Evolutionary conservation across 2,888 invertebrate genomes (phyloP).

Genomic region (Monopis laevigella): DNA sequence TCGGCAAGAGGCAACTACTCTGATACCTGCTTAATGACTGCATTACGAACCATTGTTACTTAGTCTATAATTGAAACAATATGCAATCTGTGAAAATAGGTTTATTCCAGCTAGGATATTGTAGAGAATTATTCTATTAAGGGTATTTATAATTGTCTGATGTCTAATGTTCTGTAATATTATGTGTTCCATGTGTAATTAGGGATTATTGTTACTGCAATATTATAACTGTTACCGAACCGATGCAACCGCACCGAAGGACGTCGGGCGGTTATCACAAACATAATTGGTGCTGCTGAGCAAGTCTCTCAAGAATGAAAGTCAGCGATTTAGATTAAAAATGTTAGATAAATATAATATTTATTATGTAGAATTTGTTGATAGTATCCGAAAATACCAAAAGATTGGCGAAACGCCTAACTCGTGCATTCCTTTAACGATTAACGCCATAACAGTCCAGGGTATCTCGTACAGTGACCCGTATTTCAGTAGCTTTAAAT

Average conservation of each 20-base stretch:
- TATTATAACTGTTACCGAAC: constrained; percentile 69
- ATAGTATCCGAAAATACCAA: constrained; percentile 69
- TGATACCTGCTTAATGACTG: constrained; percentile 72
- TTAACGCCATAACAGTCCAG: constrained; percentile 70
- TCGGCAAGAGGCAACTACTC: constrained; percentile 60
- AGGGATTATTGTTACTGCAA: constrained; percentile 67
- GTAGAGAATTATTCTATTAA: constrained; percentile 65
- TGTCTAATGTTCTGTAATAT: constrained; percentile 68
- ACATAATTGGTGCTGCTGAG: constrained; percentile 68
- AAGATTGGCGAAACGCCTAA: constrained; percentile 67
- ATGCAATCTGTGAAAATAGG: constrained; percentile 77
- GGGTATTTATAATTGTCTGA: constrained; percentile 66
- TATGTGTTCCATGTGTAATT: constrained; percentile 73
- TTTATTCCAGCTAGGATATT: constrained; percentile 66
- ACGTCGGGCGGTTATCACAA: constrained; percentile 70
- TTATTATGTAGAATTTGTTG: constrained; percentile 67
- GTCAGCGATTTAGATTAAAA: constrained; percentile 66
- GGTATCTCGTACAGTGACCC: constrained; percentile 70
- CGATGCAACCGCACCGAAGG: constrained; percentile 69
- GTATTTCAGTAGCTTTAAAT: constrained; percentile 69
- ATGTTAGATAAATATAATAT: constrained; percentile 68
- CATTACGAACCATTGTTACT: constrained; percentile 71
- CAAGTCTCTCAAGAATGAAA: constrained; percentile 63
- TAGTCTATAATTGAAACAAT: constrained; percentile 69
- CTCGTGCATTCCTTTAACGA: constrained; percentile 68